Conservation (phyloP, 2,797 vertebrate species). For the Enteromius trimaculatus region DNA sequence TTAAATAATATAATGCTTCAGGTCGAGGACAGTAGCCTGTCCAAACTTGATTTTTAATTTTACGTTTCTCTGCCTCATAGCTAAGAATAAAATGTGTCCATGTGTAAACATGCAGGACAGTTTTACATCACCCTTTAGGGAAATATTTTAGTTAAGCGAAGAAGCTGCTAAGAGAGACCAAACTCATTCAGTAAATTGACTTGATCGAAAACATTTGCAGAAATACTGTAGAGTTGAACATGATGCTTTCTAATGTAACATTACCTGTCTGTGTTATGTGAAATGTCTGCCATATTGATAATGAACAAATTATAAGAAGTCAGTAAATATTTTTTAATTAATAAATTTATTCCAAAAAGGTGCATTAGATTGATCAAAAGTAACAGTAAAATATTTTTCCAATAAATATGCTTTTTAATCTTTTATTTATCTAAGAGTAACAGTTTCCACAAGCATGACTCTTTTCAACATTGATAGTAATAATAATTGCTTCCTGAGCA, state of each 20-base stretch:
- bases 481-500: not conserved
- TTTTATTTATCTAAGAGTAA: not conserved
- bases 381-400: not conserved
- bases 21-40: not conserved
- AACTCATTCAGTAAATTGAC: conserved; percentile 7
- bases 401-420: not conserved
- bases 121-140: not conserved
- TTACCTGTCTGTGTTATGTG: conserved; percentile 43
- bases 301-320: not conserved
- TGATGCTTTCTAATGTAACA: conserved; percentile 13
- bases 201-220: conserved; percentile 16
- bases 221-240: conserved; percentile 28
- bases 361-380: not conserved
- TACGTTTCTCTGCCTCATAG: not conserved
- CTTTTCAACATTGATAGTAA: not conserved
- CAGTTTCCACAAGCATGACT: not conserved
- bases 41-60: conserved; percentile 12
- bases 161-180: not conserved
- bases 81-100: not conserved
- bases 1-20: conserved; percentile 16
- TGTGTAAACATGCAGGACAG: not conserved
- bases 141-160: conserved; percentile 1
- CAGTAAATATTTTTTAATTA: not conserved
- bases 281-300: conserved; percentile 38
- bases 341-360: not conserved